A percentile compares a stretch with the other conserved stretches of the same genome.
Evolutionary conservation across 2,797 vertebrate genomes (phyloP).

Genomic region (Myotis myotis): DNA sequence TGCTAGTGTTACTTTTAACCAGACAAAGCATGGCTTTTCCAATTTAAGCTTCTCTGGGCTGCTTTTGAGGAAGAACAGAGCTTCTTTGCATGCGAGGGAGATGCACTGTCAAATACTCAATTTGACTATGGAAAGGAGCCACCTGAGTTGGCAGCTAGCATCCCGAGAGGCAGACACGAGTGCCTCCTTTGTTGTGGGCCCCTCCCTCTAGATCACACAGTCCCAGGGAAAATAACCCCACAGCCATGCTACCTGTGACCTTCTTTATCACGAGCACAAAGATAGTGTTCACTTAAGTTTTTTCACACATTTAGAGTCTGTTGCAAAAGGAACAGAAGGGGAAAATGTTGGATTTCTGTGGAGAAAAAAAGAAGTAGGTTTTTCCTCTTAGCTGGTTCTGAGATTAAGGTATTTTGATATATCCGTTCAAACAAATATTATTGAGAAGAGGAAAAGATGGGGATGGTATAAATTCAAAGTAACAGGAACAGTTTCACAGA

Average conservation of each 20-base stretch:
- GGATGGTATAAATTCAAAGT: background rate
- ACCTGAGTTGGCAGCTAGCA: accelerated
- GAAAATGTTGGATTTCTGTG: background rate
- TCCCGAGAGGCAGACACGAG: background rate
- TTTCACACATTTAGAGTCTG: too few relatives aligned
- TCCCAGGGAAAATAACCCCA: background rate
- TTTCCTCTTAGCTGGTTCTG: background rate
- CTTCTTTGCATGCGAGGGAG: background rate
- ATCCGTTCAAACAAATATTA: background rate
- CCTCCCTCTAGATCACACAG: accelerated
- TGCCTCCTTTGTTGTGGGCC: accelerated
- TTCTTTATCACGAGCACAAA: background rate
- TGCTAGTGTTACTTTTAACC: background rate
- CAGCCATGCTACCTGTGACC: accelerated
- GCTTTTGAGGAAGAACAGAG: background rate
- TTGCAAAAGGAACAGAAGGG: background rate
- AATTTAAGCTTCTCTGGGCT: background rate
- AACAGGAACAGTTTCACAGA: background rate
- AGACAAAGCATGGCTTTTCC: background rate
- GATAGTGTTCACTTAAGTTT: background rate
- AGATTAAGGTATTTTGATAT: background rate
- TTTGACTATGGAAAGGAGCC: background rate
- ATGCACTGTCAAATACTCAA: background rate
- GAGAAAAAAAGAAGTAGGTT: background rate
- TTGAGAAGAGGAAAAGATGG: background rate